Percentiles rank a stretch among this genome's conserved stretches.
phyloP scores from a whole-genome alignment of 2,113 vertebrate species.

The Lucifuga dentata region DNA sequence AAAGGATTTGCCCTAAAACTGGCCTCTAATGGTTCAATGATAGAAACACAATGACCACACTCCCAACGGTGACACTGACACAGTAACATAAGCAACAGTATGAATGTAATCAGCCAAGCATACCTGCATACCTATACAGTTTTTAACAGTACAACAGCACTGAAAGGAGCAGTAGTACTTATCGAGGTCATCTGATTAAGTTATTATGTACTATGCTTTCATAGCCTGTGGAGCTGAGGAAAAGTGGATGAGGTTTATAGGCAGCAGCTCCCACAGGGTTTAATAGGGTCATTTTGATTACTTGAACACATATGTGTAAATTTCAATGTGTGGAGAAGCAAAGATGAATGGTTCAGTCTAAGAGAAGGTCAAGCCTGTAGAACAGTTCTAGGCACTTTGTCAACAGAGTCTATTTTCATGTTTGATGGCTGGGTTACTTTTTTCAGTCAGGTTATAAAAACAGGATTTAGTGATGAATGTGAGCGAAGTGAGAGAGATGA shows the following conservation, averaged over 20 bases:
- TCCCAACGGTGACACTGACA: no score
- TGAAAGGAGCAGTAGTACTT: neutral
- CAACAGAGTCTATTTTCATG: conserved; percentile 22
- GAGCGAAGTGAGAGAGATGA: conserved; percentile 16
- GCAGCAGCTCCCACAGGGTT: neutral
- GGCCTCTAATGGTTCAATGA: no score
- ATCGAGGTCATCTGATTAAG: neutral
- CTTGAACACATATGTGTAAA: conserved; percentile 2
- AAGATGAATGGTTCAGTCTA: neutral
- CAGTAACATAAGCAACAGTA: no score
- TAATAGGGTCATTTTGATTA: conserved; percentile 2
- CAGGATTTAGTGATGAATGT: conserved; percentile 47
- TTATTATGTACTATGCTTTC: neutral
- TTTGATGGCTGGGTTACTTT: conserved; percentile 28
- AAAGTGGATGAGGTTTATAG: neutral
- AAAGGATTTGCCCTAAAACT: no score
- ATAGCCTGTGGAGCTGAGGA: no score
- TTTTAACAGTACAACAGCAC: conserved; percentile 1
- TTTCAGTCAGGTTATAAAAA: conserved; percentile 24
- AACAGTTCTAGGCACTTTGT: conserved; percentile 9
- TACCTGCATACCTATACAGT: no score
- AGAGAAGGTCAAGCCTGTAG: neutral
- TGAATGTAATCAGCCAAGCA: no score
- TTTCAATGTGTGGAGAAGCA: neutral
- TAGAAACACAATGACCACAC: no score